Percentiles rank a stretch among this genome's conserved stretches.
Evolutionary conservation across 2,888 invertebrate species (phyloP).

Genomic region (Hypomecis punctinalis): DNA sequence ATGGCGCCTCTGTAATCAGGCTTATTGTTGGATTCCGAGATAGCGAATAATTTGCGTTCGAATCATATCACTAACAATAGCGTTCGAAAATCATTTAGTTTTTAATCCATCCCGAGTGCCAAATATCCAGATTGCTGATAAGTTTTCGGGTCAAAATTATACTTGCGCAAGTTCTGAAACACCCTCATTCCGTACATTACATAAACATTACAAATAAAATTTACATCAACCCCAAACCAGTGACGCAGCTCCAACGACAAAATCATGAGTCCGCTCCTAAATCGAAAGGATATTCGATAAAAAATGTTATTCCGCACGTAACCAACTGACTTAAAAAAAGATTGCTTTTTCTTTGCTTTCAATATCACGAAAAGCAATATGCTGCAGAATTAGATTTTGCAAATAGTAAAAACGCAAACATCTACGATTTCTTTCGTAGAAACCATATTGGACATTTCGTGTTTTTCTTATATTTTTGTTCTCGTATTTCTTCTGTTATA

Average conservation of each 20-base stretch:
- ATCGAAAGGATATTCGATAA: conserved; percentile 41
- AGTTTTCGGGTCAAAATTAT: no score
- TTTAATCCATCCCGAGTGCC: no score
- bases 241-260: conserved; percentile 29
- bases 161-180: no score
- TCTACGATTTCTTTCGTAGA: conserved; percentile 15
- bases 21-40: no score
- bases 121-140: no score
- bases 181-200: not conserved
- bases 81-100: no score
- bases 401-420: conserved; percentile 30
- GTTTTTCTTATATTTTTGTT: conserved; percentile 12
- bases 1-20: no score
- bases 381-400: conserved; percentile 39
- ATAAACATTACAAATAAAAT: conserved; percentile 16
- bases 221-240: conserved; percentile 24
- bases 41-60: no score
- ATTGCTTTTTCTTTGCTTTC: conserved; percentile 39
- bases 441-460: conserved; percentile 4
- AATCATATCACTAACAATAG: no score
- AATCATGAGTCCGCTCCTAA: conserved; percentile 33
- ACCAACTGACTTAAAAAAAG: conserved; percentile 37
- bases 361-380: conserved; percentile 31
- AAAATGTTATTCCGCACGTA: conserved; percentile 39
- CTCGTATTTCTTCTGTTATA: conserved; percentile 14